Conservation (phyloP, 2,888 invertebrate genomes). For the Icerya purchasi region DNA sequence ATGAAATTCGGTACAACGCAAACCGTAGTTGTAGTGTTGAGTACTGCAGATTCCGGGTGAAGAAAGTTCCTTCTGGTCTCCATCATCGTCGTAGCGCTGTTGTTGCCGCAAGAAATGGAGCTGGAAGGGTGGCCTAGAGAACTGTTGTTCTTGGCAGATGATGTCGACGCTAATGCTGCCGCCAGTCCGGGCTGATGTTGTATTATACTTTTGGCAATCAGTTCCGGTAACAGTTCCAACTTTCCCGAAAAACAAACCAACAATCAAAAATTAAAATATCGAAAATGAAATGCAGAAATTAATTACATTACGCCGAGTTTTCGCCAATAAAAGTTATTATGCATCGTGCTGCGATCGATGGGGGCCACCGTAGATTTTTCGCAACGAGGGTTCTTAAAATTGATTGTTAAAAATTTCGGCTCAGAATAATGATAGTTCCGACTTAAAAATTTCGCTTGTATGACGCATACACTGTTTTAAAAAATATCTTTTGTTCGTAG, state of each 20-base stretch:
- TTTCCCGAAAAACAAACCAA: too few relatives aligned
- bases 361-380: too few relatives aligned
- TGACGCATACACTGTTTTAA: too few relatives aligned
- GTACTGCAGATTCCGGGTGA: conserved; percentile 56
- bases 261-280: conserved; percentile 16
- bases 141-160: conserved; percentile 3
- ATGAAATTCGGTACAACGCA: conserved; percentile 12
- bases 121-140: background rate
- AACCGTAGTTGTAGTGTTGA: conserved; percentile 14
- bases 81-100: conserved; percentile 14
- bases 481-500: too few relatives aligned
- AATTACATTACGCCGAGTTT: background rate
- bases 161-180: too few relatives aligned
- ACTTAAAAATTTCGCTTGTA: too few relatives aligned
- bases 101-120: conserved; percentile 15
- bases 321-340: background rate
- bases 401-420: too few relatives aligned
- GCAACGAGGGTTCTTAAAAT: too few relatives aligned
- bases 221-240: conserved; percentile 62
- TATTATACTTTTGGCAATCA: conserved; percentile 49
- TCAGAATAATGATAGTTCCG: too few relatives aligned
- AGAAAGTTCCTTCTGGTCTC: conserved; percentile 47
- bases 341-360: background rate
- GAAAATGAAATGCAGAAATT: background rate
- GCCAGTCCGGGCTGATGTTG: conserved; percentile 31